These are phyloP conservation scores for Bombycilla garrulus DNA, from an alignment of 2,113 vertebrate genomes.

Conservation along the genomic window DNA sequence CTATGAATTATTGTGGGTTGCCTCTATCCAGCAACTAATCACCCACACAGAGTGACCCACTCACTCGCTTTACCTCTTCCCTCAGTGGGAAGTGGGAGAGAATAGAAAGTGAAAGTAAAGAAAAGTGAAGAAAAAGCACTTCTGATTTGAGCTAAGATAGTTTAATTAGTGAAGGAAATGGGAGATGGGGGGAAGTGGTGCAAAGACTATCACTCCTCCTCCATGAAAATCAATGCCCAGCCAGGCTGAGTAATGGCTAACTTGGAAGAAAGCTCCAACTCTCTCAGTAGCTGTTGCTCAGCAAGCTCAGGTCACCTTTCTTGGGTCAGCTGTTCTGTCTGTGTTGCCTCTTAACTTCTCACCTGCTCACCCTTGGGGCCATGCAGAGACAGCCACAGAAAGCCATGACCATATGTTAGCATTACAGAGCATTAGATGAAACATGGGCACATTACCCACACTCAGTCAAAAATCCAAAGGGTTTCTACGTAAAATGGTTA, in stretches of 20 bases:
- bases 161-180: background rate
- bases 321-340: background rate
- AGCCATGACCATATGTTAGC: background rate
- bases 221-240: fast-evolving
- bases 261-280: background rate
- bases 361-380: background rate
- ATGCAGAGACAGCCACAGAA: background rate
- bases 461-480: background rate
- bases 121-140: background rate
- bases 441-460: background rate
- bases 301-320: background rate
- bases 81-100: background rate
- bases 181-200: fast-evolving
- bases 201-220: background rate
- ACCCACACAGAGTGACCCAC: background rate
- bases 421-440: background rate
- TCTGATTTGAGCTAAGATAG: background rate
- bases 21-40: background rate
- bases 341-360: background rate
- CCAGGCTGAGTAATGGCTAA: background rate
- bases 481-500: background rate
- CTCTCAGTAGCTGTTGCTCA: background rate
- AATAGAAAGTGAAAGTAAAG: background rate
- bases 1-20: background rate
- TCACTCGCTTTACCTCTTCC: background rate